Conservation (phyloP, 2,888 invertebrate genomes). For the Diaphora mendica region DNA sequence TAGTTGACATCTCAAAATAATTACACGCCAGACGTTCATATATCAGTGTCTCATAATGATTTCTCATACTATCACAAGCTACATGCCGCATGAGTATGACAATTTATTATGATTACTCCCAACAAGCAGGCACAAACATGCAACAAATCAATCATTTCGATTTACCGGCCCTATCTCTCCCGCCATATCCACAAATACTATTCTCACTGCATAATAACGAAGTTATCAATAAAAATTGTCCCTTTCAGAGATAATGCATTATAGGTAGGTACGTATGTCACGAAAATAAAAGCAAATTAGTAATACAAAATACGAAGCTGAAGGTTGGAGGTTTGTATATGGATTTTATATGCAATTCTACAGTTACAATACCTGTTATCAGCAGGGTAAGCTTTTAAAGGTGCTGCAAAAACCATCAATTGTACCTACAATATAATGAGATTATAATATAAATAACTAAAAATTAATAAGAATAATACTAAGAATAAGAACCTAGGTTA, state of each 20-base stretch:
- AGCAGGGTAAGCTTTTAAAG: neutral
- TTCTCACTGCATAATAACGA: slow-evolving; percentile 35
- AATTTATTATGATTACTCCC: slow-evolving; percentile 44
- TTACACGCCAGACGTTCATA: neutral
- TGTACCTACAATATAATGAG: too few relatives aligned
- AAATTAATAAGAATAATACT: too few relatives aligned
- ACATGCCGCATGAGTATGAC: slow-evolving; percentile 27
- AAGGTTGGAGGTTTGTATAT: neutral
- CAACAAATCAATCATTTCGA: slow-evolving; percentile 47
- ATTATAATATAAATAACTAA: too few relatives aligned
- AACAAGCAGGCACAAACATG: slow-evolving; percentile 25
- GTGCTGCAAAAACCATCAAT: too few relatives aligned
- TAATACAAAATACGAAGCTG: neutral
- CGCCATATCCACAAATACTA: slow-evolving; percentile 36
- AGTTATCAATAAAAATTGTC: neutral
- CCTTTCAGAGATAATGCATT: neutral
- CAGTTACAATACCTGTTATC: neutral
- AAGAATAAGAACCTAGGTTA: too few relatives aligned
- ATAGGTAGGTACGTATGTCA: too few relatives aligned
- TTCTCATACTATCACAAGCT: slow-evolving; percentile 18
- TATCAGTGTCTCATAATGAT: slow-evolving; percentile 29
- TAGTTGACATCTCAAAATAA: neutral
- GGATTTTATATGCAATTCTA: neutral
- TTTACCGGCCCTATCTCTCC: slow-evolving; percentile 40
- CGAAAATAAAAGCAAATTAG: neutral